Percentiles rank a stretch among this genome's conserved stretches.
phyloP scores from a whole-genome alignment of 2,797 vertebrate genomes.

The Sebastes kiyomatsui region DNA sequence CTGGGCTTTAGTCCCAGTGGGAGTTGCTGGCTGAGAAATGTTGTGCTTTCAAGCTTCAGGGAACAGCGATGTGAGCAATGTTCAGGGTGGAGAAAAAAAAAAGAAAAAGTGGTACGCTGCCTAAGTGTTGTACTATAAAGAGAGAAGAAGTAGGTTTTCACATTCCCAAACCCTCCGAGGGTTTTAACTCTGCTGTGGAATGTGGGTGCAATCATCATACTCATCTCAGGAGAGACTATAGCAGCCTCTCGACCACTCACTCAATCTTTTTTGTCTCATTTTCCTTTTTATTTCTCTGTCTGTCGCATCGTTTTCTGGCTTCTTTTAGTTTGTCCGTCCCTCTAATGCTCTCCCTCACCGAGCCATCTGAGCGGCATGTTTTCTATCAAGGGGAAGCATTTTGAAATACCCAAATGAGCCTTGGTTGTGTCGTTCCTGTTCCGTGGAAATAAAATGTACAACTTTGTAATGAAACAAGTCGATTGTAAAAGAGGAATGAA shows the following conservation, averaged over 20 bases:
- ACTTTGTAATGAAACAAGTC: conserved; percentile 78
- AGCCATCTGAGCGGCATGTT: conserved; percentile 42
- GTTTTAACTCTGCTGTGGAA: conserved; percentile 68
- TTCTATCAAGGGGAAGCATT: conserved; percentile 49
- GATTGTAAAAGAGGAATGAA: conserved; percentile 66
- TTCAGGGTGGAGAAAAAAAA: conserved; percentile 66
- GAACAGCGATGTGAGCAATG: conserved; percentile 84
- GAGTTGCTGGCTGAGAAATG: conserved; percentile 85
- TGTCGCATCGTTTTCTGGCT: conserved; percentile 24
- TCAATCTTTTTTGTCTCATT: conserved; percentile 64
- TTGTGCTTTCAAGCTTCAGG: conserved; percentile 85
- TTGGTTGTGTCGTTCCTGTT: conserved; percentile 51
- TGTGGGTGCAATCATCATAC: conserved; percentile 77
- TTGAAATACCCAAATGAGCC: conserved; percentile 58
- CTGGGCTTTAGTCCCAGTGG: conserved; percentile 82
- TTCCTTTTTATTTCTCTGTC: conserved; percentile 43
- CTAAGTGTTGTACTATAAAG: conserved; percentile 80
- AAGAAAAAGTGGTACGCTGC: conserved; percentile 59
- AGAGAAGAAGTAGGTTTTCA: conserved; percentile 78
- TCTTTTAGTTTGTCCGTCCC: conserved; percentile 34
- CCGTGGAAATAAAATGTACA: conserved; percentile 51
- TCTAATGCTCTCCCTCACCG: conserved; percentile 14
- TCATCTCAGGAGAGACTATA: conserved; percentile 72
- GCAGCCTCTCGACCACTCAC: conserved; percentile 56
- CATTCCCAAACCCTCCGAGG: conserved; percentile 77